Base-by-base conservation (phyloP, 2,888 invertebrate genomes). In the Drosophila cracens region DNA sequence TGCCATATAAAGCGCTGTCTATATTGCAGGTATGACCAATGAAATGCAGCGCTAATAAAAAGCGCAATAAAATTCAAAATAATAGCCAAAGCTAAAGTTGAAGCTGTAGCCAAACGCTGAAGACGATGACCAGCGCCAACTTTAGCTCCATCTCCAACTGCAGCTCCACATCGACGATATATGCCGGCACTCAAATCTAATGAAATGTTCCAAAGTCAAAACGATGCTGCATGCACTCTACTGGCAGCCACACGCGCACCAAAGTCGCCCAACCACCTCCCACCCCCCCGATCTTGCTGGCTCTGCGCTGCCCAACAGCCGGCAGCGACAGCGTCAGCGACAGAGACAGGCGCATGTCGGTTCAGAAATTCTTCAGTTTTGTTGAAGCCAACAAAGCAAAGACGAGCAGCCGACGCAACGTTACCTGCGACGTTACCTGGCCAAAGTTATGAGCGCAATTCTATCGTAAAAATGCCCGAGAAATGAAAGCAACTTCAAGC, bases 131-230 rank as follows among this genome's bases (percentile, higher is more conserved):
- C 62, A 66, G 13, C 48, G 49, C 48, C 64, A 65, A 16, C 56
- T 40, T 0, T 11, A 31, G 18, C 48, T 49, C 18, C 18, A 49
- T 1, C 27, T 54, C n/a, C 36, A 56, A 21, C 54, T 38, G 16
- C 54, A 61, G 57, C 34, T 62, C 61, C 63, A 70, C 81, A 79
- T 79, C 60, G 76, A 84, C 85, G 75, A 89, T 85, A 82, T 87
- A 89, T 87, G 83, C 88, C 82, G 87, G 87, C 88, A 87, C 88
- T 89, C 87, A 90, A 90, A 90, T 90, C 87, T 90, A 88, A 88
- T 88, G 90, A 90, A 88, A 88, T 88, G 88, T 90, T 90, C 83
- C 80, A 84, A 83, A 86, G 76, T 79, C 79, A 78, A 86, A 83
- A 85, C 79, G 88, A 72, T 82, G 70, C 61, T 59, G 58, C 76